A percentile compares a stretch with the other conserved stretches of the same genome.
Conservation (phyloP, 2,113 vertebrate genomes). For the Grammomys surdaster region DNA sequence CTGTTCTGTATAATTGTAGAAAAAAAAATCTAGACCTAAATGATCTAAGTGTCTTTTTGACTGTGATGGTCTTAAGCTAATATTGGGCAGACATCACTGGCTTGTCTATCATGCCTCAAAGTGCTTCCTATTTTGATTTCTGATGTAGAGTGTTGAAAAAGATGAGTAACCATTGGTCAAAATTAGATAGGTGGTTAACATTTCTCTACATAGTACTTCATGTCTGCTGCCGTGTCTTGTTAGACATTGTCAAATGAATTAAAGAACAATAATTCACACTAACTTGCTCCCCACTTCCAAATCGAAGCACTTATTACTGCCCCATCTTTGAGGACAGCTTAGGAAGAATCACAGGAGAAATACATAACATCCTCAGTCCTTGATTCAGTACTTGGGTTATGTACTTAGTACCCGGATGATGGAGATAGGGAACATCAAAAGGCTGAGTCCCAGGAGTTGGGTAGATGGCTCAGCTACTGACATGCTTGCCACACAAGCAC, state of each 20-base stretch:
- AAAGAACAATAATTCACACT: neutral
- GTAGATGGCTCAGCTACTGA: neutral
- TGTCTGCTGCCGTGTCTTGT: constrained; percentile 12
- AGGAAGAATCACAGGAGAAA: neutral
- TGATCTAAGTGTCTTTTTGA: neutral
- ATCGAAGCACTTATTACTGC: neutral
- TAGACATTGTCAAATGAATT: constrained; percentile 1
- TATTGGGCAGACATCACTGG: no score
- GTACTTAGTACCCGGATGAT: neutral
- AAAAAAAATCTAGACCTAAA: neutral
- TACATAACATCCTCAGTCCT: neutral
- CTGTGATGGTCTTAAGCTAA: neutral
- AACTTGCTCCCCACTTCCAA: neutral
- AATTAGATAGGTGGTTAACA: neutral
- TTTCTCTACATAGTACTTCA: neutral
- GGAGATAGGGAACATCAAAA: neutral
- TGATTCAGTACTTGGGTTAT: no score
- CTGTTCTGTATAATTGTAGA: neutral
- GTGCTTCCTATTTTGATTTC: neutral
- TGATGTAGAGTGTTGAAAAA: neutral
- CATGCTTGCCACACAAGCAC: neutral
- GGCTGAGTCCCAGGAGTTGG: neutral
- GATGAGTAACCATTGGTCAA: neutral
- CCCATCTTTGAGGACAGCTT: neutral
- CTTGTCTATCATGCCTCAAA: neutral